Evolutionary conservation across 2,888 invertebrate species (phyloP).

Genomic region (Branchinecta sandiegonensis): DNA sequence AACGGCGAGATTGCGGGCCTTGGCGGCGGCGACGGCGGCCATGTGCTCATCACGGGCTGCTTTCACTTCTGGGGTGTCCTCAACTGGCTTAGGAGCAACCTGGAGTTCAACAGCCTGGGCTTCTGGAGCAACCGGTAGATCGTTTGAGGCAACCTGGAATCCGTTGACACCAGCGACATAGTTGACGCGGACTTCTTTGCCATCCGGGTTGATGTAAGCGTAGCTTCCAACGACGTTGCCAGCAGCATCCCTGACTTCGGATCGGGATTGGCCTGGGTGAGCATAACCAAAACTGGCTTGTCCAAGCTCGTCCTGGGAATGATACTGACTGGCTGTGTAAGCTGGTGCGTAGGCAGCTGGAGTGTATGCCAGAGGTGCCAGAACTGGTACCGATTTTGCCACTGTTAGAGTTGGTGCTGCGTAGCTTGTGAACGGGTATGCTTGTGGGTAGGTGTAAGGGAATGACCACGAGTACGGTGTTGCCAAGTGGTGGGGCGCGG

Average conservation of each 20-base stretch:
- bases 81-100: conserved; percentile 15
- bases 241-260: conserved; percentile 31
- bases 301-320: conserved; percentile 33
- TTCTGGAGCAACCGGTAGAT: conserved; percentile 31
- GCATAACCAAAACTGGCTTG: conserved; percentile 36
- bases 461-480: too few relatives aligned
- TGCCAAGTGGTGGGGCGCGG: too few relatives aligned
- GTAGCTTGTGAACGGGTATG: background rate
- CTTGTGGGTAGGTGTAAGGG: too few relatives aligned
- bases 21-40: conserved; percentile 16
- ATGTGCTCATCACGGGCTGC: conserved; percentile 18
- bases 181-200: conserved; percentile 34
- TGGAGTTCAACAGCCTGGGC: conserved; percentile 4
- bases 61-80: conserved; percentile 20
- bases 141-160: conserved; percentile 37
- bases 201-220: conserved; percentile 38
- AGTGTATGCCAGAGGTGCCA: background rate
- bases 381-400: background rate
- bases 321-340: conserved; percentile 26
- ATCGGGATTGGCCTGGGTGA: conserved; percentile 27
- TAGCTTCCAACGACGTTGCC: conserved; percentile 37
- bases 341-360: conserved; percentile 9
- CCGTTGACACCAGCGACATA: conserved; percentile 37
- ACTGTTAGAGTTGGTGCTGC: background rate
- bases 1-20: background rate